Base-by-base conservation (phyloP, 2,888 invertebrate genomes). In the Eledona agricola region DNA sequence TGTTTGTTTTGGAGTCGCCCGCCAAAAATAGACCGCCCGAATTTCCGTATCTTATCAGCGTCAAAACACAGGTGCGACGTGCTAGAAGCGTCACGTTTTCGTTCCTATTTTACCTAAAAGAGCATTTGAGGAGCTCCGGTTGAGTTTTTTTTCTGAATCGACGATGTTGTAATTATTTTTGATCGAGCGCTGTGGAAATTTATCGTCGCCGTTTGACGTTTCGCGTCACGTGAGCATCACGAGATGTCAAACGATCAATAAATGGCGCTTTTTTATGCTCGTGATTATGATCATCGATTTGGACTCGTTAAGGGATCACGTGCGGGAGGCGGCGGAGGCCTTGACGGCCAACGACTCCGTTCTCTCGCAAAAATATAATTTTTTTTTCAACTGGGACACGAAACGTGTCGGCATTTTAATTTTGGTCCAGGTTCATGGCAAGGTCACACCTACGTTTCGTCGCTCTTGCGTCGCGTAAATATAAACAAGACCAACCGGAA, bases 401-500 rank as follows among this genome's bases (percentile, higher is more conserved):
- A 17, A 34, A 10, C 6, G 31, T 15, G 50, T 11, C 32, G 51
- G 51, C 17, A 51, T 51, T 51, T 50, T 53, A 57, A 53, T 58
- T 58, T 60, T 42, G 55, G 55, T 40, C 45, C 49, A 52, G 59
- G 61, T 59, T 57, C 57, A 59, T 34, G 42, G 54, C 59, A 60
- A 60, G 54, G 60, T 60, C 60, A 51, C 57, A 47, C 61, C 61
- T 40, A 61, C 61, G 54, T 31, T 35, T 49, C 51, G n/a, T n/a
- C n/a, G 43, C 25, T 17, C 52, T 49, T 49, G 42, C 49, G 54
- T 56, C 49, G 54, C 35, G 37, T 47, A 47, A 47, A 47, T 37
- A 47, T 32, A 37, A 47, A 47, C 37, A 37, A 37, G 47, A 37
- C 29, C 29, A 28, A 47, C 37, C 37, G 47, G 47, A 47, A 50